phyloP scores from a whole-genome alignment of 2,888 invertebrate genomes.

The Ryuthela nishihirai region DNA sequence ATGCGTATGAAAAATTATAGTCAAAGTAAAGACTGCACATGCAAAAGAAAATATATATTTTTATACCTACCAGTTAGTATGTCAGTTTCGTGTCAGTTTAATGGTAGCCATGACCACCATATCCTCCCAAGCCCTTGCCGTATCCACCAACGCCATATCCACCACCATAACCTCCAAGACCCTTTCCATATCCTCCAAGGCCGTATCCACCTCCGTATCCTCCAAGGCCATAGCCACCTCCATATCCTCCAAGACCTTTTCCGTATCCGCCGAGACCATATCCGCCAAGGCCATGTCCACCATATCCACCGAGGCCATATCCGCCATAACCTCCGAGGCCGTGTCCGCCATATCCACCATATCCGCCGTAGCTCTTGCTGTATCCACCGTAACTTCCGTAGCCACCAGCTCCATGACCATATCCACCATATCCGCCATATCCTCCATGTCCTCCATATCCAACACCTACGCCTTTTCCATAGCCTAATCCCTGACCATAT shows the following conservation, averaged over 20 bases:
- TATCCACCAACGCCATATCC: not conserved
- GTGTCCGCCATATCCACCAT: not conserved
- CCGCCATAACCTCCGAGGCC: no score
- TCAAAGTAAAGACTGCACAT: no score
- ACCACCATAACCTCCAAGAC: no score
- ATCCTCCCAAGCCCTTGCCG: no score
- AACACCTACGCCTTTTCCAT: not conserved
- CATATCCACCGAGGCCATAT: no score
- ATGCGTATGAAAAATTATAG: no score
- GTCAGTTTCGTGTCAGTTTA: no score
- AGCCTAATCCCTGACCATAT: not conserved
- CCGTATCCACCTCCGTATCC: not conserved
- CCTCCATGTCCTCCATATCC: not conserved
- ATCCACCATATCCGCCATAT: not conserved
- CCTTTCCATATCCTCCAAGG: not conserved
- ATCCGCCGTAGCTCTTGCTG: not conserved
- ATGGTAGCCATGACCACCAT: no score
- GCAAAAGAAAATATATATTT: no score
- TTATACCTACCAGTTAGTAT: no score
- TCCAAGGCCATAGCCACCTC: not conserved
- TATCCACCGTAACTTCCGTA: not conserved
- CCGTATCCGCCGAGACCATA: not conserved
- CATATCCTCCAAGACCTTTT: conserved; percentile 1
- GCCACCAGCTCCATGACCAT: not conserved
- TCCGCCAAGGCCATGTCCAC: no score